These are phyloP conservation scores for Eurois occulta DNA, from an alignment of 2,888 invertebrate species.

Conservation along the genomic window DNA sequence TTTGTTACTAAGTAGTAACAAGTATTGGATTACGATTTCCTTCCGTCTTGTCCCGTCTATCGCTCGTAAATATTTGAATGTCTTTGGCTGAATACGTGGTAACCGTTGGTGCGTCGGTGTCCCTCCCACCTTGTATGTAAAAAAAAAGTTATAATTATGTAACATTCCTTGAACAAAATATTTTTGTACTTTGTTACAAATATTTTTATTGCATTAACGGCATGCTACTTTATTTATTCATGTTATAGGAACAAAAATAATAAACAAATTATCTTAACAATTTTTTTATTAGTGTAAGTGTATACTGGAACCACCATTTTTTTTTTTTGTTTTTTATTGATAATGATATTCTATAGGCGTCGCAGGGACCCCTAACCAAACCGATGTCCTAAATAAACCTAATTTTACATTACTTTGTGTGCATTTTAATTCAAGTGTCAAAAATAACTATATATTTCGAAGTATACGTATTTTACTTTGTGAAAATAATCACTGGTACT, in stretches of 20 bases:
- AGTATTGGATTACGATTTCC: too few species aligned
- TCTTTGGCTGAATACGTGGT: not conserved
- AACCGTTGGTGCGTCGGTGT: not conserved
- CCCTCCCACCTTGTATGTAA: too few species aligned
- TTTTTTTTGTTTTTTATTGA: constrained; percentile 60
- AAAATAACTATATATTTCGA: constrained; percentile 37
- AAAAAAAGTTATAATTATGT: not conserved
- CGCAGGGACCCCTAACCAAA: constrained; percentile 74
- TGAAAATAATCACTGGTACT: constrained; percentile 39
- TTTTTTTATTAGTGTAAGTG: constrained; percentile 73
- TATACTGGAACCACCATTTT: constrained; percentile 75
- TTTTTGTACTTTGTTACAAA: constrained; percentile 3
- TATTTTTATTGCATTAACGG: constrained; percentile 4
- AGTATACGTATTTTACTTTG: constrained; percentile 39
- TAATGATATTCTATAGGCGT: constrained; percentile 66
- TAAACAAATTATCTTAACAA: constrained; percentile 67
- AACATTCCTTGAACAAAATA: constrained; percentile 30
- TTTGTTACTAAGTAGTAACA: too few species aligned
- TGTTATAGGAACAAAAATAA: constrained; percentile 44
- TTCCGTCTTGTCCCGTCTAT: too few species aligned
- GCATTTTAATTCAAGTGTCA: constrained; percentile 60
- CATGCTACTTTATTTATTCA: constrained; percentile 19
- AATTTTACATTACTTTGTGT: constrained; percentile 65
- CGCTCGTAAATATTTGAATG: too few species aligned
- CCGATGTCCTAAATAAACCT: constrained; percentile 71